phyloP scores from a whole-genome alignment of 2,797 vertebrate species.

The Crocidura indochinensis region DNA sequence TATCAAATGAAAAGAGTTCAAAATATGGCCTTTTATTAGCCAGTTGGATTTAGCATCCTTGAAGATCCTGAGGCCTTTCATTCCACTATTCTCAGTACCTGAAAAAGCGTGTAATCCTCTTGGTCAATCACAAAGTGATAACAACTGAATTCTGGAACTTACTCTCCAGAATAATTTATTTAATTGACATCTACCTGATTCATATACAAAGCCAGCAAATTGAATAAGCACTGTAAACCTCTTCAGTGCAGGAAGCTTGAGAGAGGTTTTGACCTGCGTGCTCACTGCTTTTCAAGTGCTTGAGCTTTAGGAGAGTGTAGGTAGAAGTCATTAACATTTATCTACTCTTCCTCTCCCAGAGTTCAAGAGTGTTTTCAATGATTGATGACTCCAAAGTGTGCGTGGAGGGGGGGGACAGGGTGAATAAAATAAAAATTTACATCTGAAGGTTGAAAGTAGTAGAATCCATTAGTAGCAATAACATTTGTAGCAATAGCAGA shows the following conservation, averaged over 20 bases:
- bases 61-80: background rate
- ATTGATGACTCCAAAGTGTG: background rate
- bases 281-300: background rate
- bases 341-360: background rate
- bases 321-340: background rate
- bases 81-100: background rate
- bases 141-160: background rate
- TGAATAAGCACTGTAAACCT: background rate
- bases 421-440: conserved; percentile 8
- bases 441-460: background rate
- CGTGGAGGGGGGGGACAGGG: background rate
- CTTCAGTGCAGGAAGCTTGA: background rate
- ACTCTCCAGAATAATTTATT: background rate
- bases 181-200: background rate
- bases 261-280: background rate
- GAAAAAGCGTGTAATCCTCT: background rate
- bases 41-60: background rate
- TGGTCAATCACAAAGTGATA: background rate
- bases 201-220: conserved; percentile 4
- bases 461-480: background rate
- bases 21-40: background rate
- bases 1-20: background rate
- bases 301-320: background rate
- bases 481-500: too few species aligned
- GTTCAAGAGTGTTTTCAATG: background rate